Conservation (phyloP, 2,113 vertebrate species). For the Pseudopodoces humilis region DNA sequence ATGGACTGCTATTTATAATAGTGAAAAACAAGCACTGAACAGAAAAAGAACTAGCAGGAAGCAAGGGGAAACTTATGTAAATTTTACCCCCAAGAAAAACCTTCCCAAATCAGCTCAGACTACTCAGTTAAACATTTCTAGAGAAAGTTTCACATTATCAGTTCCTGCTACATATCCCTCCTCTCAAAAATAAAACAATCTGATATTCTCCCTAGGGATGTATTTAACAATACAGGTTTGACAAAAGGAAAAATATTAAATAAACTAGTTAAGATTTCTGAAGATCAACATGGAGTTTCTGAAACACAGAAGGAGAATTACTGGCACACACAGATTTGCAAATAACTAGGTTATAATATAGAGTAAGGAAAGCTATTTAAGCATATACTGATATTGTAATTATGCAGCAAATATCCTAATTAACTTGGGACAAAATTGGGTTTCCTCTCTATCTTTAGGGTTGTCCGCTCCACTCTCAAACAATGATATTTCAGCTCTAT, state of each 20-base stretch:
- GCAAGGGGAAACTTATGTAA: background rate
- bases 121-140: background rate
- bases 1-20: background rate
- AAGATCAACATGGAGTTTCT: background rate
- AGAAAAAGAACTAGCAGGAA: background rate
- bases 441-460: background rate
- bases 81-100: background rate
- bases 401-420: background rate
- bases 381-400: background rate
- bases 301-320: background rate
- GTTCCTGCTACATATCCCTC: fast-evolving
- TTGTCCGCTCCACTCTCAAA: background rate
- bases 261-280: background rate
- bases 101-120: background rate
- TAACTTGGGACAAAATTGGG: background rate
- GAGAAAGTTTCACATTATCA: background rate
- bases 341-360: background rate
- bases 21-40: background rate
- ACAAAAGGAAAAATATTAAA: background rate
- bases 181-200: background rate
- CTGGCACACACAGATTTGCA: background rate
- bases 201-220: background rate
- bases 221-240: background rate
- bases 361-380: background rate
- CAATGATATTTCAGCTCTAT: background rate